phyloP scores from a whole-genome alignment of 2,113 vertebrate genomes.

The Sclerurus mexicanus region DNA sequence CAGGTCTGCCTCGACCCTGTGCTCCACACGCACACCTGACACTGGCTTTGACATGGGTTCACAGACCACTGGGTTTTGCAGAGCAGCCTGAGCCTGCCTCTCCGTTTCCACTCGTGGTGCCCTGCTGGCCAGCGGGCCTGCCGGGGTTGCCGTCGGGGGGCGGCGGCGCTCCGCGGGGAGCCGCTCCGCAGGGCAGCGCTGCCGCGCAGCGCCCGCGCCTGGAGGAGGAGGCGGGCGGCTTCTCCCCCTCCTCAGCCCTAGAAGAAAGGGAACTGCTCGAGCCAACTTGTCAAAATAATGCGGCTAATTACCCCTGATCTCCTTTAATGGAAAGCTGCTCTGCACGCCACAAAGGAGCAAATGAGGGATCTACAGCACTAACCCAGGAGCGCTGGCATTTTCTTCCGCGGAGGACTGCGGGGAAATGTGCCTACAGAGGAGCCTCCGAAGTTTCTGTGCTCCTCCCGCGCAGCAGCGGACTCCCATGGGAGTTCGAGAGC shows the following conservation, averaged over 20 bases:
- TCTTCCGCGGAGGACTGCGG: slow-evolving; percentile 23
- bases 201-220: neutral
- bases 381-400: slow-evolving; percentile 49
- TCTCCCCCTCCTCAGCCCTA: slow-evolving; percentile 29
- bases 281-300: slow-evolving; percentile 85
- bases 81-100: neutral
- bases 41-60: neutral
- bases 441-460: neutral
- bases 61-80: fast-evolving
- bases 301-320: slow-evolving; percentile 84
- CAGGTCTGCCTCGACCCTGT: neutral
- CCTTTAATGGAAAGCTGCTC: slow-evolving; percentile 79
- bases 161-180: neutral
- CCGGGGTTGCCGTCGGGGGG: neutral
- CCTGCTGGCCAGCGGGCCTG: neutral
- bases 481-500: neutral
- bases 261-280: slow-evolving; percentile 72
- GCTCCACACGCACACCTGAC: neutral
- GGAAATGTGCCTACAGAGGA: neutral
- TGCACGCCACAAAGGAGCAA: slow-evolving; percentile 75
- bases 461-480: neutral
- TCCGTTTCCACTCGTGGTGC: fast-evolving
- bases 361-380: slow-evolving; percentile 70
- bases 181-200: neutral
- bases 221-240: neutral